Evolutionary conservation across 2,888 invertebrate genomes (phyloP), one percentile per base, ranked within the genome.

Genomic region (Netelia fuscicornis): DNA sequence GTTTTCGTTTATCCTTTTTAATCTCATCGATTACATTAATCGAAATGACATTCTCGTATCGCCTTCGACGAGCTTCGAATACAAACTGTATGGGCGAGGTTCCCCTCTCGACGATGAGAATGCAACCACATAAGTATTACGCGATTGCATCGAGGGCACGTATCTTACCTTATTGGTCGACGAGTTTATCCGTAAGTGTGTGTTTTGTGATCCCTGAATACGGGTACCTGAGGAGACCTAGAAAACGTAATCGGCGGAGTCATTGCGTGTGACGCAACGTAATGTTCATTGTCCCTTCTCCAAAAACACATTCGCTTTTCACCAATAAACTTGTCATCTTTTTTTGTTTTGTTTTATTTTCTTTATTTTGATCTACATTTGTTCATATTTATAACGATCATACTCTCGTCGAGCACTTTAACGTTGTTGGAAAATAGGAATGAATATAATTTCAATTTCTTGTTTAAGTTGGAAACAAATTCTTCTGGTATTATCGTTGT

Each of bases 151-250:
- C 87, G 90, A 90, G 91, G 89, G 90, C 91, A 90, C 87, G 88
- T 89, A 90, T 90, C 90, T 90, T 88, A 83, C 91, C 91, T 91
- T 91, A 91, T 91, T 90, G 89, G 90, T 90, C 86, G 23, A 8
- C 52, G 37, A 11, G 60, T 48, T 13, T 58, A 44, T 72, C 65
- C 58, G 30, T 79, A 67, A 68, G 83, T 54, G 64, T 72, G 70
- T 72, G 44, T 75, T 62, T 60, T 75, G 68, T 81, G 56, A 62
- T 77, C 67, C 58, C 72, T 68, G 67, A 44, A 20, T 60, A 68
- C 56, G 42, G 56, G 65, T 17, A 70, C 65, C 42, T 65, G 62
- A 80, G 30, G 30, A 62, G 74, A 79, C 84, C 62, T 80, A 86
- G 85, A 86, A 85, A 88, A 81, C 78, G 79, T 70, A 52, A 52